Percentiles rank a stretch among this genome's conserved stretches.
Evolutionary conservation across 2,888 invertebrate species (phyloP).

Genomic region (Noctua comes): DNA sequence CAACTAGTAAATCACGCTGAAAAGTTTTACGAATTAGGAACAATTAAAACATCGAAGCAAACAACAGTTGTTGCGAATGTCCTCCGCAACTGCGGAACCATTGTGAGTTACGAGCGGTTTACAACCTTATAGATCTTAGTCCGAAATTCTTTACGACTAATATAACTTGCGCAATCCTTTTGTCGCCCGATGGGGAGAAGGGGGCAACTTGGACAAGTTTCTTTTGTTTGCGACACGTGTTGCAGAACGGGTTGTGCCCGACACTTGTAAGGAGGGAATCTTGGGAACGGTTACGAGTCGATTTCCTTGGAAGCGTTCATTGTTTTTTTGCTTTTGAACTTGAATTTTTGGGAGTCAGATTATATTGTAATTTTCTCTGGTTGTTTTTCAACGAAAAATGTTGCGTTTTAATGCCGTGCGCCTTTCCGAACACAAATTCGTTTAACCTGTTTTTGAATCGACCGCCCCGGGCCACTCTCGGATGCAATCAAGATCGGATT

Average conservation of each 20-base stretch:
- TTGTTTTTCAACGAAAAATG: slow-evolving; percentile 72
- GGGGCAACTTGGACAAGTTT: slow-evolving; percentile 83
- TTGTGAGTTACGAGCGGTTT: slow-evolving; percentile 88
- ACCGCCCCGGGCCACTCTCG: slow-evolving; percentile 67
- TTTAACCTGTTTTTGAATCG: slow-evolving; percentile 69
- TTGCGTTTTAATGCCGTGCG: slow-evolving; percentile 67
- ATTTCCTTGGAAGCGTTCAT: slow-evolving; percentile 79
- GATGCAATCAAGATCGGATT: slow-evolving; percentile 72
- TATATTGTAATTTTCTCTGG: slow-evolving; percentile 75
- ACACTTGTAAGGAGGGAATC: slow-evolving; percentile 85
- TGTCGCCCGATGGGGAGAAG: slow-evolving; percentile 79
- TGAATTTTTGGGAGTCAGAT: slow-evolving; percentile 73
- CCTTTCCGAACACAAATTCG: slow-evolving; percentile 68
- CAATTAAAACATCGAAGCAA: slow-evolving; percentile 89
- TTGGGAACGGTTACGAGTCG: slow-evolving; percentile 78
- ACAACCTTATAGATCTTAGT: slow-evolving; percentile 89
- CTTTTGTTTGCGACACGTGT: slow-evolving; percentile 90
- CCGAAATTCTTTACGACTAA: slow-evolving; percentile 89
- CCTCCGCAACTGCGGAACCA: slow-evolving; percentile 88
- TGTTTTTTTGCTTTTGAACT: slow-evolving; percentile 75
- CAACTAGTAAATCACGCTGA: slow-evolving; percentile 85
- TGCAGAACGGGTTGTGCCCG: slow-evolving; percentile 88
- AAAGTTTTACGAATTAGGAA: slow-evolving; percentile 89
- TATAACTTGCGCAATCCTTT: slow-evolving; percentile 90
- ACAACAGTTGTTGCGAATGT: slow-evolving; percentile 90